These are phyloP conservation scores for Saimiri boliviensis DNA, from an alignment of 2,113 vertebrate species.

Conservation along the genomic window DNA sequence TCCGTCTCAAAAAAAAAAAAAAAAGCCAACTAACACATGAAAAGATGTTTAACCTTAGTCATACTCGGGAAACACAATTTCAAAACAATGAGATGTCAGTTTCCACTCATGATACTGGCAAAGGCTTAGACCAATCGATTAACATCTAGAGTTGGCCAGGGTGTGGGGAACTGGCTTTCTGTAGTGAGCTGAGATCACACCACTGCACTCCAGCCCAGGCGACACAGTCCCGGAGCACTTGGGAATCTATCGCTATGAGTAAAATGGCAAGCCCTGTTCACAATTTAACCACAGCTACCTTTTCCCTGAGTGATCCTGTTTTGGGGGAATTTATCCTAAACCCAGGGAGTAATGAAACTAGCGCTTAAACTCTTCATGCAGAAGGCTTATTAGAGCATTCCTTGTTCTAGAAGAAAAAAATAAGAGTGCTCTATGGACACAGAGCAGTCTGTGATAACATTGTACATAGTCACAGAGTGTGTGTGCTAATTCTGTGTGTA, in stretches of 20 bases:
- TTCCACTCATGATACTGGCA: not conserved
- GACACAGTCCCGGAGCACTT: rapidly evolving
- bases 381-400: not conserved
- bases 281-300: not conserved
- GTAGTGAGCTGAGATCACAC: too few species aligned
- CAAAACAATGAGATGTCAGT: not conserved
- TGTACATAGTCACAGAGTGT: not conserved
- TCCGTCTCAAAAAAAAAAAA: too few species aligned
- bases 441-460: not conserved
- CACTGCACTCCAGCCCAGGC: too few species aligned
- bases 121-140: not conserved
- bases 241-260: not conserved
- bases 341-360: not conserved
- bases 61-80: not conserved
- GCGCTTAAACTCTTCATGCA: not conserved
- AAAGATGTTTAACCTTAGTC: not conserved
- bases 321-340: constrained; percentile 2
- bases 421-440: too few species aligned
- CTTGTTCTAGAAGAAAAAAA: not conserved
- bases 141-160: not conserved
- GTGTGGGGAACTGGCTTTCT: not conserved
- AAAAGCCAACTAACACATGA: not conserved
- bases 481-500: not conserved
- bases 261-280: not conserved
- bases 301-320: not conserved